phyloP scores from a whole-genome alignment of 2,113 vertebrate species.

The Colius striatus region DNA sequence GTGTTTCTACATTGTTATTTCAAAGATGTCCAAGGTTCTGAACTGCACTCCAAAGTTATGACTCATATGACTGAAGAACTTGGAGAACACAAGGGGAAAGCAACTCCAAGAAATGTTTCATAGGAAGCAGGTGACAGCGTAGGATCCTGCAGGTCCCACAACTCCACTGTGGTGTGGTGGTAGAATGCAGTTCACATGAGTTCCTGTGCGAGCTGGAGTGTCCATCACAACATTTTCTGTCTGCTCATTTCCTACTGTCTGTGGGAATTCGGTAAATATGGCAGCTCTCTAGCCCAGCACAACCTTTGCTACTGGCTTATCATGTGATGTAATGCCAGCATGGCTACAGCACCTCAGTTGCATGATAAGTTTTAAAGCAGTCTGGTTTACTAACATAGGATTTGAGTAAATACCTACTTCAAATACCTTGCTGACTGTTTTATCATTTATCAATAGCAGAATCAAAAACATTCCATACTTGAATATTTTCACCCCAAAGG shows the following conservation, averaged over 20 bases:
- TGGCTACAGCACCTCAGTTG: background rate
- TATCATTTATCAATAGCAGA: background rate
- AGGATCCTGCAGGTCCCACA: background rate
- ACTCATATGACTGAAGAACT: background rate
- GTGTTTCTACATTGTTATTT: background rate
- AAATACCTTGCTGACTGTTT: background rate
- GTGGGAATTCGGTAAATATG: background rate
- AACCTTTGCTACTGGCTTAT: background rate
- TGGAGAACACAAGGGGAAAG: background rate
- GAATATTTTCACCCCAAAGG: background rate
- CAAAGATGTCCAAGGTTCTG: background rate
- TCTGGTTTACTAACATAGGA: background rate
- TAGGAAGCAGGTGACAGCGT: background rate
- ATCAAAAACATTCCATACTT: background rate
- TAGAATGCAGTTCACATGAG: background rate
- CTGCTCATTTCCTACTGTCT: background rate
- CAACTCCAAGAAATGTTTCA: background rate
- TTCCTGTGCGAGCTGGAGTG: background rate
- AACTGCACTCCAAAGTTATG: background rate
- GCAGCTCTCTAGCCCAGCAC: background rate
- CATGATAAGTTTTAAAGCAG: background rate
- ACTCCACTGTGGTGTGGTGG: background rate
- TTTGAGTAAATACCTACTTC: background rate
- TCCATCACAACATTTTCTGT: background rate
- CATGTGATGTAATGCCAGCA: background rate